Conservation (phyloP, 2,797 vertebrate species). For the Thunnus albacares region DNA sequence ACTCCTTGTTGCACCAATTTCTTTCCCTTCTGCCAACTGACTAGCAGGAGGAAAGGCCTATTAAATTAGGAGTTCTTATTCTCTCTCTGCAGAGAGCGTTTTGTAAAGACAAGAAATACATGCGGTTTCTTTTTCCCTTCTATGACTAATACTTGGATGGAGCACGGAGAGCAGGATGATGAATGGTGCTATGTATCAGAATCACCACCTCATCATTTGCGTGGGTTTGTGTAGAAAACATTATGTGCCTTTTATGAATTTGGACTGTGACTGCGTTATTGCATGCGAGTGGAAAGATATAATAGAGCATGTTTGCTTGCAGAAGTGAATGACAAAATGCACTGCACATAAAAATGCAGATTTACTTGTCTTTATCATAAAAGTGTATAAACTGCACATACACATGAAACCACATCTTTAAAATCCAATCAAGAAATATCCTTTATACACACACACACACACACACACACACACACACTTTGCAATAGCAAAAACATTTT, state of each 20-base stretch:
- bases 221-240: slow-evolving; percentile 53
- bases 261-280: slow-evolving; percentile 2
- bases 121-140: slow-evolving; percentile 27
- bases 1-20: slow-evolving; percentile 1
- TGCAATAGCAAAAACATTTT: too few species aligned
- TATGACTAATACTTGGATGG: slow-evolving; percentile 42
- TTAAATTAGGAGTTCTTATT: slow-evolving; percentile 38
- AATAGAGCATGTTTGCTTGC: not conserved
- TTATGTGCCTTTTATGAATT: slow-evolving; percentile 39
- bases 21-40: slow-evolving; percentile 8
- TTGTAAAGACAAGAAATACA: slow-evolving; percentile 5
- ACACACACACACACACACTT: too few species aligned
- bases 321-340: slow-evolving; percentile 17
- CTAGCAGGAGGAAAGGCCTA: slow-evolving; percentile 10
- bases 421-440: not conserved
- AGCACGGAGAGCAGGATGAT: slow-evolving; percentile 40
- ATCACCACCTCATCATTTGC: slow-evolving; percentile 24
- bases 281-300: not conserved
- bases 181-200: slow-evolving; percentile 40
- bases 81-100: slow-evolving; percentile 8
- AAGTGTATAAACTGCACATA: not conserved
- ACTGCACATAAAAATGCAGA: not conserved
- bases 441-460: too few species aligned
- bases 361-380: not conserved
- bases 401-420: not conserved